Evolutionary conservation across 2,113 vertebrate genomes (phyloP).

Genomic region (Microcebus jonahi): DNA sequence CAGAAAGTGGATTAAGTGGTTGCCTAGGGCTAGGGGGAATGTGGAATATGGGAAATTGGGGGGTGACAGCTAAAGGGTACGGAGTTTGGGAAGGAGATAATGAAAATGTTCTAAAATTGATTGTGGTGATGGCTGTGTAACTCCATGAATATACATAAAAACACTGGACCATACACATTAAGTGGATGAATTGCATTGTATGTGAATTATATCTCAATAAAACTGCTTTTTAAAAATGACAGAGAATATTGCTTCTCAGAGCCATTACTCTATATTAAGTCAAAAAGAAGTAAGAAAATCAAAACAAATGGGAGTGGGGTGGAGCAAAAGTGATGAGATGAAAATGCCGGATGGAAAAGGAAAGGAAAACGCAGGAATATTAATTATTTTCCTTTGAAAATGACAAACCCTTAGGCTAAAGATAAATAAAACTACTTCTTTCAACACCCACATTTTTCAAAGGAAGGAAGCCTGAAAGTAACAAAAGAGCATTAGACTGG

Average conservation of each 20-base stretch:
- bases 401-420: background rate
- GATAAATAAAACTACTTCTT: background rate
- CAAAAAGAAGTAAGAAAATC: background rate
- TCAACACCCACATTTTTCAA: background rate
- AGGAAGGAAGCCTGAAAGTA: background rate
- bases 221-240: background rate
- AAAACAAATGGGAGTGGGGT: background rate
- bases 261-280: background rate
- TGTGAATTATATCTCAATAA: background rate
- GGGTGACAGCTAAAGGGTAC: background rate
- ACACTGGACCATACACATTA: background rate
- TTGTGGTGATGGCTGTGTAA: background rate
- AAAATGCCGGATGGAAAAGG: background rate
- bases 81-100: background rate
- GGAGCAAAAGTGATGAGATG: background rate
- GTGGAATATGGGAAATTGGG: background rate
- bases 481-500: background rate
- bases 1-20: background rate
- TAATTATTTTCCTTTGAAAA: slow-evolving; percentile 44
- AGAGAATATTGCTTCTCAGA: background rate
- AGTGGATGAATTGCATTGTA: background rate
- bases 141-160: background rate
- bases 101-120: background rate
- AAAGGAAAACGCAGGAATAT: background rate
- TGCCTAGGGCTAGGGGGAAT: background rate